Base-by-base conservation (phyloP, 1,140 invertebrate species). In the Drosophila bocqueti region DNA sequence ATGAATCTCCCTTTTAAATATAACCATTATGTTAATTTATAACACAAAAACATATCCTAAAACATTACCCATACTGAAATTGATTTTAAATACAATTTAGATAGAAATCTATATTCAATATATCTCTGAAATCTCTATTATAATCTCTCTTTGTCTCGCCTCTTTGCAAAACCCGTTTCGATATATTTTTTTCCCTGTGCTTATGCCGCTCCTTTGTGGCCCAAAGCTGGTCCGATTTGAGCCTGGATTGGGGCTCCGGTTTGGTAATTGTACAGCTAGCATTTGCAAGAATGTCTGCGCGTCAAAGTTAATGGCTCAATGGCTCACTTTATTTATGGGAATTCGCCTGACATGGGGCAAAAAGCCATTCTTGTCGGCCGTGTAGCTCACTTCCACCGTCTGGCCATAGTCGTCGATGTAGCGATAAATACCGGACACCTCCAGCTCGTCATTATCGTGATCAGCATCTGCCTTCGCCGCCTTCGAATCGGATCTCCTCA, bases 301-400 rank as follows among this genome's bases (percentile, higher is more conserved):
- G 45, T 74, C 68, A 61, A 73, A 74, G 55, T 16, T 50, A 73
- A 73, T 73, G 55, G 47, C 75, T 77, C 49, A 68, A 49, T 57
- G 38, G 21, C 26, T 57, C 0, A 29, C 18, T 73, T 66, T 62
- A 36, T 72, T 80, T 42, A 64, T 79, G 34, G 92, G 93, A 40
- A 95, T 93, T 73, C 95, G 94, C 47, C 93, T 94, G 29, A 95
- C 95, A n/a, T 92, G 76, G 29, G 95, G 93, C 45, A 94, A 86
- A 92, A 95, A 96, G n/a, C 95, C 96, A 75, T 95, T 95, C 80
- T 96, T 95, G 79, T 96, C 95, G 42, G 96, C 95, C 21, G 93
- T 94, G 83, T 95, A 95, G 73, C 94, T 94, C 38, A 97, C 95
- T 78, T 95, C 94, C 82, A 96, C 95, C 36, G 94, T 94, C 72